These are phyloP conservation scores for Protophormia terraenovae DNA, from an alignment of 2,888 invertebrate species.

Conservation along the genomic window DNA sequence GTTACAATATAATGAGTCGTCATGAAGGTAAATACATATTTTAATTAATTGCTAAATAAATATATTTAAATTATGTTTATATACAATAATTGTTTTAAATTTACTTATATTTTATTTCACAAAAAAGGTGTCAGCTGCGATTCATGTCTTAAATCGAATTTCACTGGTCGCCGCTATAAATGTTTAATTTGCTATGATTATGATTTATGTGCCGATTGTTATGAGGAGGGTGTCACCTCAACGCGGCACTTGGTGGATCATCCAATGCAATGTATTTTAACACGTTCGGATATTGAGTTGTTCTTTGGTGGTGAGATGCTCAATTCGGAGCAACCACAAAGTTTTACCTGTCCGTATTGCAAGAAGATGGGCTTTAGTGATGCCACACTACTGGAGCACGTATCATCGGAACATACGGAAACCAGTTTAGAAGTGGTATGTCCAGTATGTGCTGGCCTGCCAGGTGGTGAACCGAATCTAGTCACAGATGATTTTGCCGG, in stretches of 20 bases:
- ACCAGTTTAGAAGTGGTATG: constrained; percentile 97
- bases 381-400: constrained; percentile 94
- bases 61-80: background rate
- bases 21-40: constrained; percentile 92
- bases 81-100: background rate
- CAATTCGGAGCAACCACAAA: constrained; percentile 95
- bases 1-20: constrained; percentile 89
- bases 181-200: constrained; percentile 99
- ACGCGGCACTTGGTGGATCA: constrained; percentile 97
- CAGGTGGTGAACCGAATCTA: constrained; percentile 98
- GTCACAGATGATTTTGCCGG: constrained; percentile 99
- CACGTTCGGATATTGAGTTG: constrained; percentile 97
- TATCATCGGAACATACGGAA: constrained; percentile 94
- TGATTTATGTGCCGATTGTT: constrained; percentile 98
- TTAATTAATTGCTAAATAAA: background rate
- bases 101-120: constrained; percentile 53
- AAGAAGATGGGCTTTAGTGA: constrained; percentile 98
- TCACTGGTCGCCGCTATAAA: constrained; percentile 98
- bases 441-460: constrained; percentile 97
- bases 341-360: constrained; percentile 99
- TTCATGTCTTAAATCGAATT: constrained; percentile 98
- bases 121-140: constrained; percentile 98
- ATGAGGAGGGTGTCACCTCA: constrained; percentile 94
- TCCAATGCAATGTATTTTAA: constrained; percentile 99
- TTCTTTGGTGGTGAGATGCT: constrained; percentile 98